These are phyloP conservation scores for Luffia ferchaultella DNA, from an alignment of 2,888 invertebrate genomes.

Conservation along the genomic window DNA sequence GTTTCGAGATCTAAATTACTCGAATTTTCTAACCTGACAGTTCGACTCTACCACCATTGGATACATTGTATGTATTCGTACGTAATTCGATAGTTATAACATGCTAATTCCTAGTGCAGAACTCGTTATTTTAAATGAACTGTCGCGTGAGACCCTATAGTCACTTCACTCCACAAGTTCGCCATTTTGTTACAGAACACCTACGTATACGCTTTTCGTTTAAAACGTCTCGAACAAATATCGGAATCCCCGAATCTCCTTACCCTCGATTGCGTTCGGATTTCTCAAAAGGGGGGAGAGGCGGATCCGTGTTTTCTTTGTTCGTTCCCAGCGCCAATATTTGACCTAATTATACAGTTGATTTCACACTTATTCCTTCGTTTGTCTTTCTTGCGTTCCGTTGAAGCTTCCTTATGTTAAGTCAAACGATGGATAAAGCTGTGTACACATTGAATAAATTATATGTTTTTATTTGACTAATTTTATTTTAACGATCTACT, in stretches of 20 bases:
- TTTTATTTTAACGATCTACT: no score
- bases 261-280: slow-evolving; percentile 18
- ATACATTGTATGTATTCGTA: no score
- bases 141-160: no score
- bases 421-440: not conserved
- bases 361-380: slow-evolving; percentile 41
- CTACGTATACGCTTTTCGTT: slow-evolving; percentile 18
- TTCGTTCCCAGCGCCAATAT: slow-evolving; percentile 42
- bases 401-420: slow-evolving; percentile 1
- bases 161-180: not conserved
- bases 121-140: no score
- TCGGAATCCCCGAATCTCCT: slow-evolving; percentile 17
- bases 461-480: no score
- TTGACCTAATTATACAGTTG: slow-evolving; percentile 47
- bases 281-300: slow-evolving; percentile 34
- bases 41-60: no score
- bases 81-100: no score
- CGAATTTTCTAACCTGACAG: no score
- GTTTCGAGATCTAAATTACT: no score
- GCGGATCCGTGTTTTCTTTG: slow-evolving; percentile 46
- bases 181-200: not conserved
- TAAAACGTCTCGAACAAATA: slow-evolving; percentile 25
- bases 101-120: no score
- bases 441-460: not conserved
- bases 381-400: slow-evolving; percentile 25